Conservation (phyloP, 2,797 vertebrate genomes). For the Melanotaenia trifasciata region DNA sequence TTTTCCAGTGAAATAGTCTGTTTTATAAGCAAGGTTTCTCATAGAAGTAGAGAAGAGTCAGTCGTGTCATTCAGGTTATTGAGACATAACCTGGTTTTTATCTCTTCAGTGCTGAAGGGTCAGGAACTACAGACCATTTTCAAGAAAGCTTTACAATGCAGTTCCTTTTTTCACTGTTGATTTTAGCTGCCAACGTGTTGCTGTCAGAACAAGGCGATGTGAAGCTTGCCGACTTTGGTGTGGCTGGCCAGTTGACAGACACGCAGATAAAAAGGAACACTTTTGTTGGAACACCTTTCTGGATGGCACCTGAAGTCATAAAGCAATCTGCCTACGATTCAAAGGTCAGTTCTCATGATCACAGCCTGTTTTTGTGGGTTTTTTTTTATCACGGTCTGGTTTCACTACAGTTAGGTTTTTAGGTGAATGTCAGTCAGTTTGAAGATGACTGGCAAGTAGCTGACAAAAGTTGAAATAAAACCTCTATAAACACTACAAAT, state of each 20-base stretch:
- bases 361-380: background rate
- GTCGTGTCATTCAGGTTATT: background rate
- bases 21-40: background rate
- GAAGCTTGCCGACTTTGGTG: slow-evolving; percentile 97
- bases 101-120: background rate
- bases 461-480: background rate
- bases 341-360: slow-evolving; percentile 87
- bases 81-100: background rate
- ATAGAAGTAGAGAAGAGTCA: background rate
- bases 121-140: background rate
- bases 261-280: slow-evolving; percentile 99
- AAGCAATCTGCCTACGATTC: slow-evolving; percentile 98
- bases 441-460: background rate
- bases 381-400: background rate
- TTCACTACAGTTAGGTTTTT: background rate
- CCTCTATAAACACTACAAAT: background rate
- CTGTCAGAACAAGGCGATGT: slow-evolving; percentile 97
- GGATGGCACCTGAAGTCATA: slow-evolving; percentile 99
- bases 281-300: slow-evolving; percentile 97
- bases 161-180: background rate
- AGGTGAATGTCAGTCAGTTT: background rate
- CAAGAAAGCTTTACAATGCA: background rate
- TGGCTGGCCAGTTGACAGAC: slow-evolving; percentile 96
- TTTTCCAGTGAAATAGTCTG: background rate
- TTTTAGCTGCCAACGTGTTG: slow-evolving; percentile 89